phyloP scores from a whole-genome alignment of 2,113 vertebrate species.

The Alaudala cheleensis region DNA sequence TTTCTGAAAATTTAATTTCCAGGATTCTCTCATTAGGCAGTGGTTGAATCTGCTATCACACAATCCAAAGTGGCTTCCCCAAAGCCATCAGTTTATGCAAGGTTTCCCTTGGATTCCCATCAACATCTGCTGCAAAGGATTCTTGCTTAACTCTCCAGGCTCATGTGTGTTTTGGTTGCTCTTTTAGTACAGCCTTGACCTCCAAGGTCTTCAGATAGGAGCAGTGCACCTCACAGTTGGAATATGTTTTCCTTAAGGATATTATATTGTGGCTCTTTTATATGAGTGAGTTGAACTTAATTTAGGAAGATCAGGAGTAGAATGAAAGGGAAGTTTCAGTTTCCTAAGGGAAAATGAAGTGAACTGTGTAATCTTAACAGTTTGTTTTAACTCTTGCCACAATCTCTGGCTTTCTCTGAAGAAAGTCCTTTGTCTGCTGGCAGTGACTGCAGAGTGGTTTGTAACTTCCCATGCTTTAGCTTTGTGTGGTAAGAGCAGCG shows the following conservation, averaged over 20 bases:
- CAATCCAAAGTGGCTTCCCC: not conserved
- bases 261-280: slow-evolving; percentile 27
- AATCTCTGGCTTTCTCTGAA: not conserved
- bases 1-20: slow-evolving; percentile 15
- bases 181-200: slow-evolving; percentile 41
- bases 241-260: slow-evolving; percentile 37
- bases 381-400: slow-evolving; percentile 44
- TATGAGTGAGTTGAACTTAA: slow-evolving; percentile 46
- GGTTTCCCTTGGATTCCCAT: not conserved
- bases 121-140: not conserved
- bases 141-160: slow-evolving; percentile 9
- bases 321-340: slow-evolving; percentile 47
- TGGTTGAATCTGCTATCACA: not conserved
- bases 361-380: not conserved
- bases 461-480: slow-evolving; percentile 23
- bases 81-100: not conserved
- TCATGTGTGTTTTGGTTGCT: slow-evolving; percentile 19
- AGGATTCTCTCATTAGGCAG: not conserved
- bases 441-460: slow-evolving; percentile 34
- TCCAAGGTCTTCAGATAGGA: slow-evolving; percentile 24
- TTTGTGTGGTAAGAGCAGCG: not conserved
- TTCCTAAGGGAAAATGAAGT: slow-evolving; percentile 56
- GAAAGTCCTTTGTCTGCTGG: slow-evolving; percentile 29
- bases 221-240: not conserved
- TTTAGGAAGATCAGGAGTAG: slow-evolving; percentile 15